These are phyloP conservation scores for Garrulus glandarius DNA, from an alignment of 2,797 vertebrate species.

Conservation along the genomic window DNA sequence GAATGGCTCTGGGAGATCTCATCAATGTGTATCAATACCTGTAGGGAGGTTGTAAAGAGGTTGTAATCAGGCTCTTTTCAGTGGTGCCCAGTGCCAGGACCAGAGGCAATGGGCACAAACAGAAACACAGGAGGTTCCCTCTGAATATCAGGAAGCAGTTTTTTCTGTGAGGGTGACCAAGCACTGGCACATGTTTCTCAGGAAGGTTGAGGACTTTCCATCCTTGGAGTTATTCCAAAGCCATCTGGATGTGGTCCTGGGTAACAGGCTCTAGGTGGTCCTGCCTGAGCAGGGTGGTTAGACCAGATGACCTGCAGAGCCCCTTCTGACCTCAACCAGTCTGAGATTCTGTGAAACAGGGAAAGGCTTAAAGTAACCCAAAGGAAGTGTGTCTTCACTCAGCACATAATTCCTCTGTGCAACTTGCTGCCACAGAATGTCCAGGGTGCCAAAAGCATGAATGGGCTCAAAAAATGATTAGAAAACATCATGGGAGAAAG, in stretches of 20 bases:
- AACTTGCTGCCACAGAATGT: neutral
- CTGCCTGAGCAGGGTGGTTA: neutral
- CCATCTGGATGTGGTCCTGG: neutral
- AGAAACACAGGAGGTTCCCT: neutral
- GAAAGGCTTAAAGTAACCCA: neutral
- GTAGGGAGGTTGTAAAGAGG: neutral
- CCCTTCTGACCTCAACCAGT: neutral
- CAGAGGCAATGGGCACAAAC: neutral
- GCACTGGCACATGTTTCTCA: neutral
- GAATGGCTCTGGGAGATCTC: neutral
- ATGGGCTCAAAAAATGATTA: neutral
- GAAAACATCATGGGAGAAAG: neutral
- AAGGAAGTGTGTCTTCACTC: neutral
- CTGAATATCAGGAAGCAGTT: neutral
- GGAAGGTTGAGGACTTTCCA: neutral
- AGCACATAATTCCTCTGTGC: neutral
- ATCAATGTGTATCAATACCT: neutral
- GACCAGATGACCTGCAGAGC: neutral
- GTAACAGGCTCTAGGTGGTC: neutral
- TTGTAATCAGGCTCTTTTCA: neutral
- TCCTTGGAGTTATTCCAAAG: neutral
- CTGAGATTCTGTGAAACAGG: neutral
- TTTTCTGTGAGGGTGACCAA: neutral
- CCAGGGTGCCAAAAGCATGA: neutral
- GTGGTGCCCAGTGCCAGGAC: neutral